Percentiles rank a stretch among this genome's conserved stretches.
Conservation (phyloP, 1,140 invertebrate genomes). For the Heliconius eleuchia region DNA sequence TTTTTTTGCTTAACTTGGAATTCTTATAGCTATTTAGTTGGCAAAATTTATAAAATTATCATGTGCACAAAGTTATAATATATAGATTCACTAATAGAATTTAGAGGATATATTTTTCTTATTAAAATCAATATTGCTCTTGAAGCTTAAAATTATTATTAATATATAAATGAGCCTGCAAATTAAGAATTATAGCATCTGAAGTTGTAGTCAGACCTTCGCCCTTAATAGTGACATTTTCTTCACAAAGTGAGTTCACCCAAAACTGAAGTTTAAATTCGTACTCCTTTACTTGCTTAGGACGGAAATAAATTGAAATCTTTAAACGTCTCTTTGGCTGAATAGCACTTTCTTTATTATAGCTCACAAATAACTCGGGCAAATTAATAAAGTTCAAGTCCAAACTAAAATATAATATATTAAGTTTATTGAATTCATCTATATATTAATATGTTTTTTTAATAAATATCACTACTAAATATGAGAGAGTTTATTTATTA, state of each 20-base stretch:
- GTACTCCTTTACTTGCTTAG: conserved; percentile 67
- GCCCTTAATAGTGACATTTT: conserved; percentile 67
- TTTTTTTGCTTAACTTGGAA: too few species aligned
- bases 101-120: too few species aligned
- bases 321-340: conserved; percentile 52
- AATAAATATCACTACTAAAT: neutral
- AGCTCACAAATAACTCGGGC: conserved; percentile 63
- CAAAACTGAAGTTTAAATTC: conserved; percentile 71
- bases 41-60: too few species aligned
- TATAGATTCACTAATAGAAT: too few species aligned
- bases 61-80: too few species aligned
- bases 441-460: neutral
- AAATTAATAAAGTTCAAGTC: conserved; percentile 62
- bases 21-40: too few species aligned
- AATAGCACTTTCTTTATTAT: conserved; percentile 45
- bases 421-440: neutral
- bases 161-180: neutral
- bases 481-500: neutral
- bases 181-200: neutral
- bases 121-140: too few species aligned
- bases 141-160: too few species aligned
- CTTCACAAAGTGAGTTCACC: conserved; percentile 74
- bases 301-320: conserved; percentile 66
- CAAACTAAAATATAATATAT: conserved; percentile 50
- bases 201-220: conserved; percentile 54